These are phyloP conservation scores for Eutolmus rufibarbis DNA, from an alignment of 2,888 invertebrate species.

Conservation along the genomic window DNA sequence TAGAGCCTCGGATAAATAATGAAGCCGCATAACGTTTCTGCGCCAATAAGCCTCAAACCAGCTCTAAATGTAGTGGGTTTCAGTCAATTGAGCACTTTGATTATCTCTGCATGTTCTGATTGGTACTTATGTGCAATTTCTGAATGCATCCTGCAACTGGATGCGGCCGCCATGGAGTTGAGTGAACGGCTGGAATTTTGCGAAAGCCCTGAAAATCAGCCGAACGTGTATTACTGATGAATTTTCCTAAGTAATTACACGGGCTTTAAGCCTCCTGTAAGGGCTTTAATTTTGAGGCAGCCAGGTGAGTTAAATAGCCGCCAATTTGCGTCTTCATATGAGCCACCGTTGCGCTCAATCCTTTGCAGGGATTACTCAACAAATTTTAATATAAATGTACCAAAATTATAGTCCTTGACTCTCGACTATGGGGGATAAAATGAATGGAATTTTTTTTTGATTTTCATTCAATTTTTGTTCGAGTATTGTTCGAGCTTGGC, in stretches of 20 bases:
- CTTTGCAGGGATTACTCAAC: background rate
- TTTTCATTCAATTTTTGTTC: background rate
- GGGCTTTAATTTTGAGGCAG: background rate
- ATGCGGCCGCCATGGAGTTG: background rate
- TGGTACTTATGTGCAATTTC: background rate
- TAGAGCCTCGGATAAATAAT: background rate
- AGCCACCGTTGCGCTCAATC: background rate
- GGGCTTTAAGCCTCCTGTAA: background rate
- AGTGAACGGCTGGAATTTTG: background rate
- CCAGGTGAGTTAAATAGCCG: background rate
- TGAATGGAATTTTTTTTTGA: background rate
- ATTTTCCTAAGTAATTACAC: background rate
- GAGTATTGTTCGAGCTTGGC: background rate
- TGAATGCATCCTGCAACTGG: background rate
- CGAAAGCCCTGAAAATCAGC: background rate
- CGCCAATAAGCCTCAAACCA: background rate
- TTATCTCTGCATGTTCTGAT: background rate
- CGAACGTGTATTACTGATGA: background rate
- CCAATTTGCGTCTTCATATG: background rate
- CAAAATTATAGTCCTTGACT: background rate
- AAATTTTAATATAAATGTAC: background rate
- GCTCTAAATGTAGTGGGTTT: background rate
- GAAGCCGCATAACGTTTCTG: background rate
- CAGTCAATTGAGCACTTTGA: background rate
- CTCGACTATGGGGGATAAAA: background rate